Conservation (phyloP, 2,113 vertebrate genomes). For the Corydoras sp. region DNA sequence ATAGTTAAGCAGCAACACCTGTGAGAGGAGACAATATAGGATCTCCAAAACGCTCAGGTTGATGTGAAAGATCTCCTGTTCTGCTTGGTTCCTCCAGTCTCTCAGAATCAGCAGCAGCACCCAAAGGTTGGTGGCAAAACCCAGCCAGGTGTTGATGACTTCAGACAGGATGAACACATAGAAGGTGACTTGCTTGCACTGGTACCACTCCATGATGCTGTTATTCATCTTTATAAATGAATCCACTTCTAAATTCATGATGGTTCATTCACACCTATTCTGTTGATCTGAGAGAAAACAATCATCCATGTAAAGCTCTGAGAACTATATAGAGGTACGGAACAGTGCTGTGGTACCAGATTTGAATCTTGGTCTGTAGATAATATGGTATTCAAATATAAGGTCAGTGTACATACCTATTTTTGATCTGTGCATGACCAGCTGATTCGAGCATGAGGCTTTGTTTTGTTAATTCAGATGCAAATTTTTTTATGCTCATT, state of each 20-base stretch:
- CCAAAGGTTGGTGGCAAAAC: neutral
- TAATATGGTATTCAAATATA: too few relatives aligned
- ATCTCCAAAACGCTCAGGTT: neutral
- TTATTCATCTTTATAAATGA: neutral
- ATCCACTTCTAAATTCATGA: neutral
- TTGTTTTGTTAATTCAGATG: too few relatives aligned
- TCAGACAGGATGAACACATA: neutral
- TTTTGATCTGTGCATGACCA: too few relatives aligned
- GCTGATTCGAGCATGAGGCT: too few relatives aligned
- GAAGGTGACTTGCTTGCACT: neutral
- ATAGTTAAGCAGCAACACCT: neutral
- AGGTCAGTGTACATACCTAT: too few relatives aligned
- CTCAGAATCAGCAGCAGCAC: neutral
- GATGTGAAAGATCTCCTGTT: neutral
- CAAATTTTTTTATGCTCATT: too few relatives aligned
- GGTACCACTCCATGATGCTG: neutral
- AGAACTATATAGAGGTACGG: too few relatives aligned
- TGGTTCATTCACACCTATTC: neutral
- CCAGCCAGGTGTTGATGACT: neutral
- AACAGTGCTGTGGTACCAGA: neutral
- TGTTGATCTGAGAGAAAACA: neutral
- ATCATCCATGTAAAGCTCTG: neutral
- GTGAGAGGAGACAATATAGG: neutral
- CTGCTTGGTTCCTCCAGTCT: neutral
- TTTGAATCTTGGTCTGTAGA: neutral